Percentiles rank a stretch among this genome's conserved stretches.
phyloP scores from a whole-genome alignment of 1,140 invertebrate species.

The Drosophila jambulina region DNA sequence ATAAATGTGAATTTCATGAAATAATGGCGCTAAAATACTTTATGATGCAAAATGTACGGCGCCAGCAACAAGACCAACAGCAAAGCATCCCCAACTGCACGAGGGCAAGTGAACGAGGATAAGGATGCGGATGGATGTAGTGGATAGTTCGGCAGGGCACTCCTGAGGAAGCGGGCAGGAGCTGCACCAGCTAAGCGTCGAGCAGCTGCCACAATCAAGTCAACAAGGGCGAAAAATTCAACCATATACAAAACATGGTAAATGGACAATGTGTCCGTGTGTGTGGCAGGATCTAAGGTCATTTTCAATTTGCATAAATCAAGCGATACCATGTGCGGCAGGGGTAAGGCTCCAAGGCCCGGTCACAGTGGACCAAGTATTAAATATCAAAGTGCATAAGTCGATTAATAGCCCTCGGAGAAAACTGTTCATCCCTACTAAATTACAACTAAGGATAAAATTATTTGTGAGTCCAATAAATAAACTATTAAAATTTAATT shows the following conservation, averaged over 20 bases:
- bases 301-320: constrained; percentile 82
- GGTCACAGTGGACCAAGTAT: constrained; percentile 1
- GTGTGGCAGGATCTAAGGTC: constrained; percentile 68
- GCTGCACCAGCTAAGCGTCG: constrained; percentile 55
- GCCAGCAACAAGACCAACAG: constrained; percentile 24
- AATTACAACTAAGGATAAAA: background rate
- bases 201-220: constrained; percentile 74
- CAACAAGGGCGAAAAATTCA: constrained; percentile 64
- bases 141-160: background rate
- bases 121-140: constrained; percentile 1
- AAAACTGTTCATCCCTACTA: background rate
- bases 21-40: constrained; percentile 77
- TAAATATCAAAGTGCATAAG: background rate
- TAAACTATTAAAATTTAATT: background rate
- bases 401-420: background rate
- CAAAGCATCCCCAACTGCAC: constrained; percentile 35
- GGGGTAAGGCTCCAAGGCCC: background rate
- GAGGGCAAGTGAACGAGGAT: constrained; percentile 34
- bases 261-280: constrained; percentile 63
- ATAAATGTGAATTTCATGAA: constrained; percentile 80
- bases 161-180: constrained; percentile 5
- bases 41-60: constrained; percentile 74
- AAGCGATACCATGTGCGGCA: constrained; percentile 57
- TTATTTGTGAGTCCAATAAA: background rate
- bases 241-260: constrained; percentile 52